Evolutionary conservation across 2,113 vertebrate species (phyloP).

Genomic region (Hemichromis elongatus): DNA sequence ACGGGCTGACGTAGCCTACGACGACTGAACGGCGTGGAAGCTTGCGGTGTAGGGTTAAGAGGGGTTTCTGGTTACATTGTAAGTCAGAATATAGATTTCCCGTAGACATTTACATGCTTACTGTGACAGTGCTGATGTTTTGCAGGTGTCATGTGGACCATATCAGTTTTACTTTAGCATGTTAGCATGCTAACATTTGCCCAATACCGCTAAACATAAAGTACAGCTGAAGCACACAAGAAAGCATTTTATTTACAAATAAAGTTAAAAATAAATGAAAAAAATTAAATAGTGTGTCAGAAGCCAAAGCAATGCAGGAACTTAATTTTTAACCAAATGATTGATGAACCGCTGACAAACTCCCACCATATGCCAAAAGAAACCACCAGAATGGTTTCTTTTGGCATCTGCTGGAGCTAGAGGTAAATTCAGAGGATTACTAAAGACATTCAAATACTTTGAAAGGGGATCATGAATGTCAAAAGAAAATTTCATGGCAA

Average conservation of each 20-base stretch:
- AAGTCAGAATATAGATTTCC: not conserved
- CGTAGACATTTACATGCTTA: not conserved
- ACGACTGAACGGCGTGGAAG: not conserved
- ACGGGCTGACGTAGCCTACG: not conserved
- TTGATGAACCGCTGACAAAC: not conserved
- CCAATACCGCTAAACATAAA: not conserved
- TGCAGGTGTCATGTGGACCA: not conserved
- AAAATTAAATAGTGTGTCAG: not conserved
- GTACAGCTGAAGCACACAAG: not conserved
- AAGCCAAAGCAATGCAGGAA: not conserved
- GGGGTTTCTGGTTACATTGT: not conserved
- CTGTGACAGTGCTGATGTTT: not conserved
- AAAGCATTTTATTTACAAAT: not conserved
- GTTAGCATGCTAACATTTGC: not conserved
- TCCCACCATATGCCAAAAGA: no score
- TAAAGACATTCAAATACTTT: not conserved
- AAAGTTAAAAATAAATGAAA: not conserved
- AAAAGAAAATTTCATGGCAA: not conserved
- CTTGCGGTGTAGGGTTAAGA: not conserved
- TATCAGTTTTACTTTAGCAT: not conserved
- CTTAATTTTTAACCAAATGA: not conserved
- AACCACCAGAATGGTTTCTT: not conserved
- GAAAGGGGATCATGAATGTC: not conserved
- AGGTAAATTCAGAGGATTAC: not conserved
- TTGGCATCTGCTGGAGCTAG: not conserved